A percentile compares a stretch with the other conserved stretches of the same genome.
Conservation (phyloP, 2,888 invertebrate species). For the Perdita meconis region DNA sequence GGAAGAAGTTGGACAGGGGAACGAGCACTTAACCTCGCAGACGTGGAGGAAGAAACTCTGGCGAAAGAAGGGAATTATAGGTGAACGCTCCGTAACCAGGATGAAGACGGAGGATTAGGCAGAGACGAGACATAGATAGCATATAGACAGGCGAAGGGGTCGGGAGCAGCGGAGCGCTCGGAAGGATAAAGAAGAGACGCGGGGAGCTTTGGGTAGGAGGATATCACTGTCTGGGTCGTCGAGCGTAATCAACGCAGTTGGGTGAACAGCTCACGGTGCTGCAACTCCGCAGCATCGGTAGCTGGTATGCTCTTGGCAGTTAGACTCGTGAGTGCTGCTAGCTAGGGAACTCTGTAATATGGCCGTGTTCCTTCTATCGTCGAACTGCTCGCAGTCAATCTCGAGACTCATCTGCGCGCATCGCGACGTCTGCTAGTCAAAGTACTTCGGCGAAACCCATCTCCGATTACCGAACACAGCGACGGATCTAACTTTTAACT, state of each 20-base stretch:
- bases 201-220: slow-evolving; percentile 7
- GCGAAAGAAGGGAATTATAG: slow-evolving; percentile 62
- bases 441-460: slow-evolving; percentile 64
- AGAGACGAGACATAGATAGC: slow-evolving; percentile 13
- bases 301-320: slow-evolving; percentile 18
- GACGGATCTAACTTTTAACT: slow-evolving; percentile 59
- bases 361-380: slow-evolving; percentile 54
- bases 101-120: slow-evolving; percentile 59
- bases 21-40: slow-evolving; percentile 43
- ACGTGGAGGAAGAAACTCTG: slow-evolving; percentile 38
- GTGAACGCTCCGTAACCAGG: slow-evolving; percentile 43
- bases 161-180: slow-evolving; percentile 2
- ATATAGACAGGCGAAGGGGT: slow-evolving; percentile 4
- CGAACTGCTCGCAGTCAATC: slow-evolving; percentile 64
- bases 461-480: slow-evolving; percentile 68
- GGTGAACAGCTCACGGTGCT: slow-evolving; percentile 62
- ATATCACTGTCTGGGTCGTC: slow-evolving; percentile 69
- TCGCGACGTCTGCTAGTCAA: slow-evolving; percentile 65
- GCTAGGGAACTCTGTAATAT: slow-evolving; percentile 66
- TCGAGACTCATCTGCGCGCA: slow-evolving; percentile 56
- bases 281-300: slow-evolving; percentile 41
- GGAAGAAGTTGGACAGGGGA: slow-evolving; percentile 22
- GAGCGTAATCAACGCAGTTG: slow-evolving; percentile 71
- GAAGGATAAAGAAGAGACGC: slow-evolving; percentile 28
- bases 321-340: slow-evolving; percentile 26